phyloP scores from a whole-genome alignment of 2,797 vertebrate genomes.

The Lithobates pipiens region DNA sequence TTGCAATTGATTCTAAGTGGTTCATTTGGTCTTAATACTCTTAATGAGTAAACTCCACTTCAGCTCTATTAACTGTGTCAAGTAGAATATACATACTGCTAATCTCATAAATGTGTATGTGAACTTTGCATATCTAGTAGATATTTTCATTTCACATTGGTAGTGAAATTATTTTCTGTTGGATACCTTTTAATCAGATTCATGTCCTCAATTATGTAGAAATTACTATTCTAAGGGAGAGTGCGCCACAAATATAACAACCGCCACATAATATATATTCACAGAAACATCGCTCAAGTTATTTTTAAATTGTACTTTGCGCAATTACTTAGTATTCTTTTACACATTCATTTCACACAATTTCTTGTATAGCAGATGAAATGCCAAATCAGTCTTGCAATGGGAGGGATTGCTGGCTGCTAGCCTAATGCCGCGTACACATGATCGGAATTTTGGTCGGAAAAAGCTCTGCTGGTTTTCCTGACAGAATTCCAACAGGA shows the following conservation, averaged over 20 bases:
- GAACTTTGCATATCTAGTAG: not conserved
- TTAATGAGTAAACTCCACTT: constrained; percentile 35
- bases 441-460: too few species aligned
- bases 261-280: not conserved
- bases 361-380: too few species aligned
- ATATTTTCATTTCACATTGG: not conserved
- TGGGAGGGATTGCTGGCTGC: too few species aligned
- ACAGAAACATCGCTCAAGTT: too few species aligned
- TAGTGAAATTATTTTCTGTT: not conserved
- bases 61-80: constrained; percentile 45
- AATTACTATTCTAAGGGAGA: not conserved
- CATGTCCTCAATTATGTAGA: constrained; percentile 8
- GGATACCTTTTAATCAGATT: constrained; percentile 3
- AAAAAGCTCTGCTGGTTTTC: too few species aligned
- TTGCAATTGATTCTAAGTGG: constrained; percentile 20
- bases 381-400: too few species aligned
- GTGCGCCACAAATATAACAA: not conserved
- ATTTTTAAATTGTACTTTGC: too few species aligned
- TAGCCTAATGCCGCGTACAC: too few species aligned
- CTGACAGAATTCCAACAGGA: too few species aligned
- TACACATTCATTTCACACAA: too few species aligned
- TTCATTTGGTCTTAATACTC: constrained; percentile 39
- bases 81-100: constrained; percentile 26
- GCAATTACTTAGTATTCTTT: too few species aligned
- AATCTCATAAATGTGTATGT: constrained; percentile 7